Conservation (phyloP, 2,113 vertebrate species). For the Typhlomys cinereus region DNA sequence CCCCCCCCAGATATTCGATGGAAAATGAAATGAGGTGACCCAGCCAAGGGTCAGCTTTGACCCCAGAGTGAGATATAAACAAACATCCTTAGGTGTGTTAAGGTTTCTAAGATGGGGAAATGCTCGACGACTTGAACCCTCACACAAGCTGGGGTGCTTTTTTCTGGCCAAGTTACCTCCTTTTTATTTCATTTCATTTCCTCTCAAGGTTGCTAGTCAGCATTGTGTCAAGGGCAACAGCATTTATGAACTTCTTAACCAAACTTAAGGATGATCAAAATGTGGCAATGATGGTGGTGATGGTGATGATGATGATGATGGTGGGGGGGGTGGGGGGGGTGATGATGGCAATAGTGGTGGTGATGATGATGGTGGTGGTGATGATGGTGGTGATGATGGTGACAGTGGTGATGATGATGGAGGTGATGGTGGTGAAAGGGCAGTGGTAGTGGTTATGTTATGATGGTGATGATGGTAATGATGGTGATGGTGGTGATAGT, state of each 20-base stretch:
- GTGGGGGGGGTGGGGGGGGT: neutral
- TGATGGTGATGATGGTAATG: too few relatives aligned
- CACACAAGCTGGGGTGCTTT: neutral
- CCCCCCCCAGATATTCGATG: conserved; percentile 43
- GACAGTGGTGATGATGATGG: neutral
- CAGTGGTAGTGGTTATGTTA: neutral
- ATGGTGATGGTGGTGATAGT: neutral
- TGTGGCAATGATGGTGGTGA: neutral
- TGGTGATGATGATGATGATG: neutral
- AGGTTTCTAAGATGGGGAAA: neutral
- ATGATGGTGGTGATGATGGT: neutral
- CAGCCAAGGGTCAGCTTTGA: neutral
- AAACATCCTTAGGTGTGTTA: neutral
- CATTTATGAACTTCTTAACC: neutral
- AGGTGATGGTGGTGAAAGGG: neutral
- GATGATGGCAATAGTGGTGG: neutral
- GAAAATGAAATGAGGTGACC: neutral
- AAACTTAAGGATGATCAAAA: neutral
- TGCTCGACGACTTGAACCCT: neutral
- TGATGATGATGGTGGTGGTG: neutral
- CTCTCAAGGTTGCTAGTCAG: neutral
- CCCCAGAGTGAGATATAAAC: neutral
- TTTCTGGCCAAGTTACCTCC: neutral
- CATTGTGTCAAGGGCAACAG: neutral
- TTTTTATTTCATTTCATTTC: conserved; percentile 27